A percentile compares a stretch with the other conserved stretches of the same genome.
Conservation (phyloP, 2,888 invertebrate species). For the Morinoia aosen region DNA sequence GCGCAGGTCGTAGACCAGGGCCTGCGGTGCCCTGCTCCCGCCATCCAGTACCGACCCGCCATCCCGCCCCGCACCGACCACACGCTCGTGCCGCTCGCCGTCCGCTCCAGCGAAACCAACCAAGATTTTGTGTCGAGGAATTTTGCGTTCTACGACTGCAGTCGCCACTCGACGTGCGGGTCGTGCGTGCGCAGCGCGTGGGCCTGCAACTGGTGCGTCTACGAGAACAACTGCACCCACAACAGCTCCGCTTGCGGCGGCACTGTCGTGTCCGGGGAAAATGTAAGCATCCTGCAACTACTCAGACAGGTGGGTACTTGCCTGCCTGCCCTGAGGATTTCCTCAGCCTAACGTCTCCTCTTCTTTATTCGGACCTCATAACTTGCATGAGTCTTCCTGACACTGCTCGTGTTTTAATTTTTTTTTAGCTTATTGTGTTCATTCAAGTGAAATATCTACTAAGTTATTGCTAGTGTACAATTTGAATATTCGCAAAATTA, state of each 20-base stretch:
- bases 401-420: neutral
- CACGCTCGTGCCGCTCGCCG: slow-evolving; percentile 87
- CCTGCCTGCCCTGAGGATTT: slow-evolving; percentile 33
- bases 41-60: slow-evolving; percentile 81
- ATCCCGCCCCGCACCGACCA: slow-evolving; percentile 81
- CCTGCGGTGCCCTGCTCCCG: slow-evolving; percentile 87
- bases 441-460: too few species aligned
- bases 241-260: slow-evolving; percentile 85
- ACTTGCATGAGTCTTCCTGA: neutral
- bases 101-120: slow-evolving; percentile 92
- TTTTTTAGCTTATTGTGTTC: neutral
- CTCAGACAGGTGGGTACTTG: slow-evolving; percentile 67
- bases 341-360: neutral
- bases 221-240: slow-evolving; percentile 94
- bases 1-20: slow-evolving; percentile 88
- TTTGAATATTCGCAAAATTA: neutral
- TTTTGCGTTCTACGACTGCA: slow-evolving; percentile 92
- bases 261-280: slow-evolving; percentile 84
- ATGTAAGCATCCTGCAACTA: slow-evolving; percentile 74
- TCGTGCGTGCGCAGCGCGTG: slow-evolving; percentile 91
- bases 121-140: slow-evolving; percentile 94
- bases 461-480: neutral
- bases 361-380: neutral
- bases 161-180: slow-evolving; percentile 82
- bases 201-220: slow-evolving; percentile 98